phyloP scores from a whole-genome alignment of 1,140 invertebrate genomes.

The Lordiphosa collinella region DNA sequence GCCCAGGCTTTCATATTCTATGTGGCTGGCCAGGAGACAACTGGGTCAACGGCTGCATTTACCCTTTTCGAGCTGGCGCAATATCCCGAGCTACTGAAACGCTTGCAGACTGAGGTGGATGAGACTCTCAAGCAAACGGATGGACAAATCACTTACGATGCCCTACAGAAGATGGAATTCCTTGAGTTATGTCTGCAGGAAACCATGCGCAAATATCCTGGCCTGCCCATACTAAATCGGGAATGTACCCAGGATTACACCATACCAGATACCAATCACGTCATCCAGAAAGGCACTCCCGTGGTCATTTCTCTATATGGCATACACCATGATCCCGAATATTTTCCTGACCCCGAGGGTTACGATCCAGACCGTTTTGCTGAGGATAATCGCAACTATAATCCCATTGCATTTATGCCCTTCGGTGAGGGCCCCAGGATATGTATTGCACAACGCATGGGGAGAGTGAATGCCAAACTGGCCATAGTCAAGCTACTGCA shows the following conservation, averaged over 20 bases:
- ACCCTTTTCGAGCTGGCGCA: constrained; percentile 82
- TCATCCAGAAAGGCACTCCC: constrained; percentile 80
- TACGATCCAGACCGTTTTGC: constrained; percentile 85
- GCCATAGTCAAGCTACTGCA: constrained; percentile 57
- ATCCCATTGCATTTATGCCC: constrained; percentile 81
- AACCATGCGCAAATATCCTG: constrained; percentile 83
- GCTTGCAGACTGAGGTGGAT: constrained; percentile 82
- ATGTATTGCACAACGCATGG: constrained; percentile 63
- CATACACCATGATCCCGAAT: constrained; percentile 81
- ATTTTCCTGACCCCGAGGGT: constrained; percentile 84
- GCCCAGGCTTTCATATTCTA: constrained; percentile 85
- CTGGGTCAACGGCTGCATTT: constrained; percentile 83
- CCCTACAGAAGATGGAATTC: constrained; percentile 81
- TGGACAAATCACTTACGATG: constrained; percentile 81
- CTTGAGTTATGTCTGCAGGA: constrained; percentile 82
- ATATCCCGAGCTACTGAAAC: constrained; percentile 82
- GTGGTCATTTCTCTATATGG: constrained; percentile 79
- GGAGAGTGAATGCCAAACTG: constrained; percentile 50
- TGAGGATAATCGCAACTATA: constrained; percentile 78
- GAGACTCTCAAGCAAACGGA: constrained; percentile 77
- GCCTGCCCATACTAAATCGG: constrained; percentile 81
- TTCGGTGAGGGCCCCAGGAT: constrained; percentile 86
- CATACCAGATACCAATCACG: constrained; percentile 70
- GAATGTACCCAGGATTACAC: constrained; percentile 78
- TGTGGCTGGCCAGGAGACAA: constrained; percentile 87